Conservation (phyloP, 2,888 invertebrate genomes). For the Drosophila antonietae region DNA sequence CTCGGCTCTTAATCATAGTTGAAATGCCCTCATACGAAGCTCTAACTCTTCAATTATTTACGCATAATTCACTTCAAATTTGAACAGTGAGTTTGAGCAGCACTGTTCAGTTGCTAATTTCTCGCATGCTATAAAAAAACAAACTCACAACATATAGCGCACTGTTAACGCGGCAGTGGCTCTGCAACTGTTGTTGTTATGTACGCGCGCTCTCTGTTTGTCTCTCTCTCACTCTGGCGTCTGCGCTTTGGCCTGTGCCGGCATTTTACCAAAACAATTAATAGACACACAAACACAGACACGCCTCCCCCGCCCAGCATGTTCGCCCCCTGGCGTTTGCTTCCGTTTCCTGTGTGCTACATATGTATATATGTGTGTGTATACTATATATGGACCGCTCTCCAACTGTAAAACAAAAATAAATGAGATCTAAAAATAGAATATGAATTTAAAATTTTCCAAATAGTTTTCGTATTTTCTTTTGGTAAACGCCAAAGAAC, state of each 20-base stretch:
- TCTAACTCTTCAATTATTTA: constrained; percentile 6
- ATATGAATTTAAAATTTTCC: constrained; percentile 41
- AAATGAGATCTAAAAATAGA: constrained; percentile 61
- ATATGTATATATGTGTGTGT: constrained; percentile 29
- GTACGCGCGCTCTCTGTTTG: constrained; percentile 5
- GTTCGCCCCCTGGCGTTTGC: background rate
- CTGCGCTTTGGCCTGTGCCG: constrained; percentile 73
- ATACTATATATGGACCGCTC: constrained; percentile 21
- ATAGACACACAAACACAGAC: background rate
- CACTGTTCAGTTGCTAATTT: constrained; percentile 12
- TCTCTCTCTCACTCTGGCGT: constrained; percentile 42
- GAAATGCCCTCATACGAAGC: background rate
- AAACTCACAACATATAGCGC: background rate
- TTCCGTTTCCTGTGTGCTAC: constrained; percentile 54
- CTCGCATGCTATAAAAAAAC: constrained; percentile 67
- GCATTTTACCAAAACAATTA: constrained; percentile 66
- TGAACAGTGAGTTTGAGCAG: constrained; percentile 2
- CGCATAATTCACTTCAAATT: constrained; percentile 17
- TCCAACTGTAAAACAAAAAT: constrained; percentile 50
- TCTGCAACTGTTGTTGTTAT: constrained; percentile 52
- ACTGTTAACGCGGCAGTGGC: constrained; percentile 22
- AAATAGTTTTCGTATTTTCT: constrained; percentile 23
- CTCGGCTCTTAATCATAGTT: constrained; percentile 6
- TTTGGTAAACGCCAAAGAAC: constrained; percentile 39
- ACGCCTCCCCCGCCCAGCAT: background rate